Evolutionary conservation across 2,888 invertebrate genomes (phyloP), one percentile per base, ranked within the genome.

Genomic region (Piscicola geometra): DNA sequence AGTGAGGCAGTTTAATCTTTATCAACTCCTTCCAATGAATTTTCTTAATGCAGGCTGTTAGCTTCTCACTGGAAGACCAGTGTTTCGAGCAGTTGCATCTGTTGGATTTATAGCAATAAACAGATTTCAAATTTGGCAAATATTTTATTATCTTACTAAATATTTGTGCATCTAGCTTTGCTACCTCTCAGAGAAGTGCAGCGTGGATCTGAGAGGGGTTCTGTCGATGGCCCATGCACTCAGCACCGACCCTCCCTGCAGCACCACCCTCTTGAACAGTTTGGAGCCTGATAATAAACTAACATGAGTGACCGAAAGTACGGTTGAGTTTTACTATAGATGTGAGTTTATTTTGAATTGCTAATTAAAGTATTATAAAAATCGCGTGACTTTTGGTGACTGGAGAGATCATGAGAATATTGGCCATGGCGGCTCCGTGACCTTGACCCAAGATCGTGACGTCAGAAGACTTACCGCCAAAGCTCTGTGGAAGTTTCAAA

Each of bases 361-460:
- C n/a, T n/a, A n/a, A n/a, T n/a, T n/a, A n/a, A n/a, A n/a, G n/a
- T n/a, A n/a, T n/a, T n/a, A n/a, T n/a, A n/a, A n/a, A n/a, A n/a
- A n/a, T n/a, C n/a, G n/a, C n/a, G n/a, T n/a, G n/a, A n/a, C 95
- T 94, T 90, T 92, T 92, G 71, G 93, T 94, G 68, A 86, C 82
- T 0, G 97, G 95, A 35, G 97, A 96, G 82, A 96, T 92, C 91
- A 97, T 94, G 78, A 99, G 90, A 84, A 97, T 93, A 87, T 97
- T 95, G 82, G 97, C 96, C 85, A 96, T 93, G 0, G 98, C 94
- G 0, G 97, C 98, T 0, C 98, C 98, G 1, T 94, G 92, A 0
- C 97, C 97, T 85, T 98, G 97, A 64, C 80, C 80, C 47, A 80
- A 50, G 75, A 99, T 88, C 0, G 97, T 97, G 75, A 99, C 93